Conservation (phyloP, 1,140 invertebrate genomes). For the Meloidogyne hapla region DNA sequence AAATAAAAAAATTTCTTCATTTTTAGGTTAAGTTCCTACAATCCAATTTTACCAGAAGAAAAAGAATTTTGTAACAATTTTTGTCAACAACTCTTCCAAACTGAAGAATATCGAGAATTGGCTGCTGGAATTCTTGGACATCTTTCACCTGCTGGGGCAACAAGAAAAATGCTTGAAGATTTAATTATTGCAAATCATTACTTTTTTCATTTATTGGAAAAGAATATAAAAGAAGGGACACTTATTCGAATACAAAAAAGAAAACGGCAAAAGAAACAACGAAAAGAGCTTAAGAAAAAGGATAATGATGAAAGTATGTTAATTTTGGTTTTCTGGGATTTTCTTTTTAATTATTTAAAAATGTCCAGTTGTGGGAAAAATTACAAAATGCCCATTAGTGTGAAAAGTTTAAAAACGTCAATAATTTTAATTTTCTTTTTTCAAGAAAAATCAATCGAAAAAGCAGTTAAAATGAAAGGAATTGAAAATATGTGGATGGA, state of each 20-base stretch:
- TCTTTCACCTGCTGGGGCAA: conserved; percentile 35
- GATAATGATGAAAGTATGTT: conserved; percentile 12
- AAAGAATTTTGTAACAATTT: conserved; percentile 31
- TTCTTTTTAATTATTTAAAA: too few species aligned
- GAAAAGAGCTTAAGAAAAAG: conserved; percentile 28
- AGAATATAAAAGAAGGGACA: conserved; percentile 29
- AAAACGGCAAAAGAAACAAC: conserved; percentile 32
- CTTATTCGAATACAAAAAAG: conserved; percentile 34
- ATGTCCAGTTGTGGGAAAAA: too few species aligned
- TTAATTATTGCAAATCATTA: conserved; percentile 48
- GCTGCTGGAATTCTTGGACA: conserved; percentile 7
- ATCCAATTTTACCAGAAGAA: conserved; percentile 22
- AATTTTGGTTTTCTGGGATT: not conserved
- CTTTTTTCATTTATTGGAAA: conserved; percentile 46
- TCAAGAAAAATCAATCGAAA: conserved; percentile 21
- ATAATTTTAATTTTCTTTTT: not conserved
- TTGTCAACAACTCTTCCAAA: conserved; percentile 37
- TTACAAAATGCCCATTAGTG: too few species aligned
- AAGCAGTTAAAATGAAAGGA: conserved; percentile 8
- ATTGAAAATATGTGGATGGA: conserved; percentile 36
- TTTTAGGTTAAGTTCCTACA: conserved; percentile 8
- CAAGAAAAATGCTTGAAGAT: conserved; percentile 44
- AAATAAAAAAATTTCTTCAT: not conserved
- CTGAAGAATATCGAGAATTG: conserved; percentile 45
- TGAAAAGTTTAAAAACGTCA: not conserved